phyloP scores from a whole-genome alignment of 2,888 invertebrate species.

The Drosophila acutilabella region DNA sequence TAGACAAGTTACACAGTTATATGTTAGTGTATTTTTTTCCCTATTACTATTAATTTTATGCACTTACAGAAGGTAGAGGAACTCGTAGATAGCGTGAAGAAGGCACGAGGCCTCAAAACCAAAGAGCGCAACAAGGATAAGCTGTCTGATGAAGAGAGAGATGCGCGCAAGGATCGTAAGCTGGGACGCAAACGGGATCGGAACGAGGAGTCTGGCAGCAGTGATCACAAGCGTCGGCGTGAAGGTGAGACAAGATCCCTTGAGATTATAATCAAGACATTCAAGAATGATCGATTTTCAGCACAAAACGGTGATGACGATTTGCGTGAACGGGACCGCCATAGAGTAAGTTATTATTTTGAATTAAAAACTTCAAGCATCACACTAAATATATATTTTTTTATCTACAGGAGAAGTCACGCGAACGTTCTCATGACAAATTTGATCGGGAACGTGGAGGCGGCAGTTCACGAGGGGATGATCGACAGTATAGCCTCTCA shows the following conservation, averaged over 20 bases:
- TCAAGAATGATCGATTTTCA: constrained; percentile 57
- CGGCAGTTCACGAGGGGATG: constrained; percentile 72
- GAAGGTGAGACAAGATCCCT: constrained; percentile 87
- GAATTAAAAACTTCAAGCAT: background rate
- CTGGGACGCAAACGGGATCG: constrained; percentile 92
- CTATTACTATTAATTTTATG: constrained; percentile 43
- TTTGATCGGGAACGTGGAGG: constrained; percentile 86
- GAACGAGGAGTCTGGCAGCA: constrained; percentile 88
- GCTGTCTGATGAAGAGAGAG: constrained; percentile 92
- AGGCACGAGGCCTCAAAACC: constrained; percentile 78
- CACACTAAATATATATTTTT: background rate
- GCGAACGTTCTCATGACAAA: constrained; percentile 91
- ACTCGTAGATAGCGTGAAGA: constrained; percentile 84
- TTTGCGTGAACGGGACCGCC: constrained; percentile 89
- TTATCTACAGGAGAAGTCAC: constrained; percentile 90
- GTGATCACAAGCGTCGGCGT: constrained; percentile 92
- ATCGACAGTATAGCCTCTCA: constrained; percentile 93
- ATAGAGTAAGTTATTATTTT: constrained; percentile 86
- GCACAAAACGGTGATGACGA: constrained; percentile 92
- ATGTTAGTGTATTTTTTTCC: constrained; percentile 5
- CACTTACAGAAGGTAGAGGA: constrained; percentile 84
- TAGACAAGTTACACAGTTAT: constrained; percentile 9
- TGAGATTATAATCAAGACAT: constrained; percentile 19
- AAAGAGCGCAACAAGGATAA: constrained; percentile 88
- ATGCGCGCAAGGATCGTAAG: constrained; percentile 92